Evolutionary conservation across 2,113 vertebrate species (phyloP), one percentile per base, ranked within the genome.

Genomic region (Chascanopsetta lugubris): DNA sequence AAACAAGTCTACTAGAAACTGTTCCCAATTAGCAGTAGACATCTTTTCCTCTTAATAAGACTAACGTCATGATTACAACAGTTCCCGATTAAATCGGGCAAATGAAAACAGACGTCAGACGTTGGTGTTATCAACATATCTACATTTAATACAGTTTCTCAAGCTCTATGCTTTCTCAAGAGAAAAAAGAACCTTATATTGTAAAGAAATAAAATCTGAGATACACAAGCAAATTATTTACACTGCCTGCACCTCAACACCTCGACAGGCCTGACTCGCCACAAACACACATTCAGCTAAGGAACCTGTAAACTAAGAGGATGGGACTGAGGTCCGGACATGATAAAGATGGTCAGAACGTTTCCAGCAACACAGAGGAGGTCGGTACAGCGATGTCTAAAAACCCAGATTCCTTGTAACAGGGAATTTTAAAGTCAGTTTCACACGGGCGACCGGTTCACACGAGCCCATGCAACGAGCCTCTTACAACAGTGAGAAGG

Each of bases 81-180:
- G n/a, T n/a, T n/a, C n/a, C n/a, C n/a, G n/a, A n/a, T 80, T 72
- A 82, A 74, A 72, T 56, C 60, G 57, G 61, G 83, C 72, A 80
- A 87, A 79, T 60, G 49, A 82, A 82, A 80, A 79, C 59, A 13
- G 62, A 81, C 72, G 64, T n/a, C 42, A 79, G 56, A 59, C 71
- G 57, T 69, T 68, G 43, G 71, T 75, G 67, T 85, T 87, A 89
- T 91, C 63, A 87, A 90, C 88, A 90, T 91, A 91, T 91, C 88
- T 89, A 91, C 88, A 91, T 90, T 91, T 91, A 90, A 89, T 91
- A 89, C 88, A 90, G 54, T 74, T 87, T 77, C 70, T 85, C 73
- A 82, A 85, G 55, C 77, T 67, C 72, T 80, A 86, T 54, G 72
- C 82, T 54, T 84, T 82, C 56, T 76, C 74, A 49, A 83, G 22